Evolutionary conservation across 2,888 invertebrate genomes (phyloP), one percentile per base, ranked within the genome.

Genomic region (Glaucopsyche alexis): DNA sequence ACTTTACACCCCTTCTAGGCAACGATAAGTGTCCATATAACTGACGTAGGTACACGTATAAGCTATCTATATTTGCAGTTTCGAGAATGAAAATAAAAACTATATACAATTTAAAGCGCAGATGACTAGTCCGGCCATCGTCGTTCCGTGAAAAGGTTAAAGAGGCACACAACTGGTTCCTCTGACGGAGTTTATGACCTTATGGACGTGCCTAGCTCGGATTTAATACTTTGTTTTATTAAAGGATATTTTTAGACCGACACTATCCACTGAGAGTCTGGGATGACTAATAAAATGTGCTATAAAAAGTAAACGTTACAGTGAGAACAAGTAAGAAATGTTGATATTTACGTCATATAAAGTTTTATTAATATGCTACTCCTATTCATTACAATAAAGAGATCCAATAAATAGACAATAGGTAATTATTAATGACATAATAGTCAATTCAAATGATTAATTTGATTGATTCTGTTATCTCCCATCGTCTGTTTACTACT

Each of bases 81-180:
- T n/a, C n/a, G n/a, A n/a, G n/a, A n/a, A n/a, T n/a, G n/a, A 29
- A 29, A 29, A 29, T 29, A 29, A 29, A 3, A 29, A 29, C 29
- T 29, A 29, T 29, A 2, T 64, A 72, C 64, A 60, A 16, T 66
- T 66, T 42, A 66, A 40, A 50, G 55, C 52, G 71, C 50, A n/a
- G 8, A 50, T 50, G 13, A 29, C 60, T 66, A 66, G 66, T 66
- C 40, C n/a, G 69, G 47, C 19, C 60, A 69, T 69, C 16, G 29
- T 29, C 49, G 47, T 69, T 69, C 47, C 9, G 49, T 69, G 69
- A 69, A 47, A 47, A 69, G 69, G 47, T 69, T 47, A 47, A 69
- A 69, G 47, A 29, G 38, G 45, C 69, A 69, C 47, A 69, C 42
- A 69, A 69, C 69, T 69, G 69, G 69, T 69, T 47, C 47, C 14